Evolutionary conservation across 2,888 invertebrate genomes (phyloP).

Genomic region (Nomada hirtipes): DNA sequence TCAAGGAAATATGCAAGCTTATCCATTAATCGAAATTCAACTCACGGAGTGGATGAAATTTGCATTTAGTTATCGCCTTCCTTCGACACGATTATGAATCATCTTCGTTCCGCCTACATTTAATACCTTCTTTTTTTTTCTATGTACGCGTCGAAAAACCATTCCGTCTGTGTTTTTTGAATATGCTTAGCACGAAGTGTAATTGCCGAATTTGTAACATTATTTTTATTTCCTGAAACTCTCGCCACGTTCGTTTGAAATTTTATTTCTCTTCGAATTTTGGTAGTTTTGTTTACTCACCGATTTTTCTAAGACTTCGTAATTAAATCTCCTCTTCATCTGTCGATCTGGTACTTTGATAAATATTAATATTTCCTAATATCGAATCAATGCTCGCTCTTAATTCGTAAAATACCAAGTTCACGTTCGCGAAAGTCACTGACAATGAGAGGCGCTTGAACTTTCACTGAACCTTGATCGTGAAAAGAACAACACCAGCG

Average conservation of each 20-base stretch:
- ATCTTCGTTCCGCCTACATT: not conserved
- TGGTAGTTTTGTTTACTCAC: not conserved
- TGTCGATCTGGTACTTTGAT: not conserved
- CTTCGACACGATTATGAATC: not conserved
- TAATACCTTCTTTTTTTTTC: no score
- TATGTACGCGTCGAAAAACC: not conserved
- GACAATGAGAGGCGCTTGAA: not conserved
- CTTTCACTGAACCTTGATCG: not conserved
- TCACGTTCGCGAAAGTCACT: not conserved
- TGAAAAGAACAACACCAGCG: conserved; percentile 23
- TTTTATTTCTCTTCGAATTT: not conserved
- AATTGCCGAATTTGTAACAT: no score
- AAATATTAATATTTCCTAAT: not conserved
- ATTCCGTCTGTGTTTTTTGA: not conserved
- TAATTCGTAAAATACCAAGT: not conserved
- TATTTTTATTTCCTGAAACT: no score
- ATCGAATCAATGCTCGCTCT: no score
- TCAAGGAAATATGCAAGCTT: not conserved
- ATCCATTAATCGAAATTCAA: conserved; percentile 3
- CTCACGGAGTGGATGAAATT: conserved; percentile 1
- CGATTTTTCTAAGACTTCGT: not conserved
- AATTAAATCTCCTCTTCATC: not conserved
- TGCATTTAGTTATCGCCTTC: not conserved
- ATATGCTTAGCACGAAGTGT: no score
- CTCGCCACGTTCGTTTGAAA: no score